These are phyloP conservation scores for Leucoma salicis DNA, from an alignment of 2,888 invertebrate species.

Conservation along the genomic window DNA sequence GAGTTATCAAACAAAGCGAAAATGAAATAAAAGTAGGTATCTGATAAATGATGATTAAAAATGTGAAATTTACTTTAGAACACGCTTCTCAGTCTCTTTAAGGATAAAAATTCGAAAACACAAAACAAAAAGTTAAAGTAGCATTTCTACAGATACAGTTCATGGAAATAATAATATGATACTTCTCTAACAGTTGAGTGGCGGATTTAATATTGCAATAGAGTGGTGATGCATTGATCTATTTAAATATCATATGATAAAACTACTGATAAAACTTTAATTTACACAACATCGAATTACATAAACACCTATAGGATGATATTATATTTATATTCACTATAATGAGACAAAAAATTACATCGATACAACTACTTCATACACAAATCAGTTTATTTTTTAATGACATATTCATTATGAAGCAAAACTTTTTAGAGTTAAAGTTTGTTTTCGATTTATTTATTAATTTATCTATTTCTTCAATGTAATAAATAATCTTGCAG, in stretches of 20 bases:
- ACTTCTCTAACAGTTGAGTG: constrained; percentile 19
- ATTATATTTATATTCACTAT: constrained; percentile 29
- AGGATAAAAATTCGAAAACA: constrained; percentile 60
- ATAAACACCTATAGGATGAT: constrained; percentile 52
- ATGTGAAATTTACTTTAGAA: constrained; percentile 67
- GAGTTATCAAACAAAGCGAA: constrained; percentile 18
- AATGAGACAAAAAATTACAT: constrained; percentile 21
- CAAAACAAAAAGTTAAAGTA: constrained; percentile 18
- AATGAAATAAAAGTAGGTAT: constrained; percentile 24
- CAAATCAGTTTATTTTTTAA: background rate
- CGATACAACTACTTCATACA: background rate
- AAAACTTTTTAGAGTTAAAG: too few species aligned
- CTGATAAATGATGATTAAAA: constrained; percentile 38
- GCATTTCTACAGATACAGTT: constrained; percentile 23
- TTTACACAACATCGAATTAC: constrained; percentile 64
- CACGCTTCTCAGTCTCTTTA: constrained; percentile 80
- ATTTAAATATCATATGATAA: constrained; percentile 43
- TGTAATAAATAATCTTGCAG: too few species aligned
- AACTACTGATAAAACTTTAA: constrained; percentile 58
- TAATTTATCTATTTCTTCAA: too few species aligned
- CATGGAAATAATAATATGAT: constrained; percentile 28
- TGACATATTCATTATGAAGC: background rate
- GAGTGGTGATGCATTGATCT: constrained; percentile 47
- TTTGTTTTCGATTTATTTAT: too few species aligned
- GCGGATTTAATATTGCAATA: too few species aligned